Percentiles rank a stretch among this genome's conserved stretches.
Conservation (phyloP, 2,888 invertebrate species). For the Neoitamus cyanurus region DNA sequence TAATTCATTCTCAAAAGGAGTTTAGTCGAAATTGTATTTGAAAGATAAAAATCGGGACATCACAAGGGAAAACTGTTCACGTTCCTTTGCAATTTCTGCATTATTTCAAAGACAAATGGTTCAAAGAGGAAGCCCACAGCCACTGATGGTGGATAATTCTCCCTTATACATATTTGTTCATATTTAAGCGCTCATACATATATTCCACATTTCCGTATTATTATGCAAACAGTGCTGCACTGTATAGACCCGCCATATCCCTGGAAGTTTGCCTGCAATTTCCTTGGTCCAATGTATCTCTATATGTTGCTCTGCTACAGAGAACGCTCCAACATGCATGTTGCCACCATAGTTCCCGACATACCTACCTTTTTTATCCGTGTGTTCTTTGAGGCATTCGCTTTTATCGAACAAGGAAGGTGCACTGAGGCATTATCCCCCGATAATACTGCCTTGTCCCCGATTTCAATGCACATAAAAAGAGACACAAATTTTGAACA, state of each 20-base stretch:
- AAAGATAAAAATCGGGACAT: background rate
- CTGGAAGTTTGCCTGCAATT: background rate
- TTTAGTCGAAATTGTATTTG: background rate
- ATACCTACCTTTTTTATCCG: background rate
- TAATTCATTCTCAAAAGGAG: background rate
- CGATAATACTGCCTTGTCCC: background rate
- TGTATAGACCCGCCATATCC: background rate
- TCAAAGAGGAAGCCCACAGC: background rate
- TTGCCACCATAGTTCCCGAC: background rate
- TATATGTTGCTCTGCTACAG: background rate
- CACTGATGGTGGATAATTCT: background rate
- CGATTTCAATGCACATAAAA: background rate
- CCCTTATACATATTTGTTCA: background rate
- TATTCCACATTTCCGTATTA: constrained; percentile 3
- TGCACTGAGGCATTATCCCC: constrained; percentile 3
- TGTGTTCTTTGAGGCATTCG: background rate
- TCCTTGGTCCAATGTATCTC: background rate
- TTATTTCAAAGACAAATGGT: background rate
- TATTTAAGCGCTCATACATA: background rate
- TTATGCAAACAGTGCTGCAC: background rate
- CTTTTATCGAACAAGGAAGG: background rate
- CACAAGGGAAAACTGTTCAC: background rate
- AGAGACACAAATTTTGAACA: constrained; percentile 1
- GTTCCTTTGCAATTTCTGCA: background rate
- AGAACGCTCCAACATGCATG: background rate